phyloP scores from a whole-genome alignment of 2,113 vertebrate genomes.

The Craseonycteris thonglongyai region DNA sequence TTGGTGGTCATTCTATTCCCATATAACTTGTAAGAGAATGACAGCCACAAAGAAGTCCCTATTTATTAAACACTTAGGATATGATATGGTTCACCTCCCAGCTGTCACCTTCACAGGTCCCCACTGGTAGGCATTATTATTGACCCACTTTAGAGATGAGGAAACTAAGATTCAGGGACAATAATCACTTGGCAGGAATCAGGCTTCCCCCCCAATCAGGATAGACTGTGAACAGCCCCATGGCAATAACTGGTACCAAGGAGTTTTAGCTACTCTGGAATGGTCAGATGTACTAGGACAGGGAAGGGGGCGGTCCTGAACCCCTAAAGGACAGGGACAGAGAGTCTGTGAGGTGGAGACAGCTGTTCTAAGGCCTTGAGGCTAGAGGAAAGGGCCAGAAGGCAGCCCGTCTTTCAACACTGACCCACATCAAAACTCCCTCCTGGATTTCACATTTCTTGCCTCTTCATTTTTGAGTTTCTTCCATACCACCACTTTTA shows the following conservation, averaged over 20 bases:
- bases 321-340: background rate
- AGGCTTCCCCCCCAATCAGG: background rate
- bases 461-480: background rate
- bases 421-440: background rate
- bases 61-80: background rate
- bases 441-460: background rate
- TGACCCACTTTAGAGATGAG: background rate
- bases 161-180: background rate
- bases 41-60: background rate
- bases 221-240: background rate
- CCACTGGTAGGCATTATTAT: background rate
- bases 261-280: fast-evolving
- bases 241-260: fast-evolving
- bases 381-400: background rate
- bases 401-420: background rate
- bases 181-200: background rate
- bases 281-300: background rate
- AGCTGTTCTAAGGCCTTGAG: background rate
- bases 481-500: background rate
- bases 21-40: background rate
- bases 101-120: background rate
- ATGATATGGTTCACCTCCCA: background rate
- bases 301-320: too few species aligned
- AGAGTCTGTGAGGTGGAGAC: fast-evolving
- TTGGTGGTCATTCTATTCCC: too few species aligned